These are phyloP conservation scores for Pristis pectinata DNA, from an alignment of 2,797 vertebrate genomes.

Conservation along the genomic window DNA sequence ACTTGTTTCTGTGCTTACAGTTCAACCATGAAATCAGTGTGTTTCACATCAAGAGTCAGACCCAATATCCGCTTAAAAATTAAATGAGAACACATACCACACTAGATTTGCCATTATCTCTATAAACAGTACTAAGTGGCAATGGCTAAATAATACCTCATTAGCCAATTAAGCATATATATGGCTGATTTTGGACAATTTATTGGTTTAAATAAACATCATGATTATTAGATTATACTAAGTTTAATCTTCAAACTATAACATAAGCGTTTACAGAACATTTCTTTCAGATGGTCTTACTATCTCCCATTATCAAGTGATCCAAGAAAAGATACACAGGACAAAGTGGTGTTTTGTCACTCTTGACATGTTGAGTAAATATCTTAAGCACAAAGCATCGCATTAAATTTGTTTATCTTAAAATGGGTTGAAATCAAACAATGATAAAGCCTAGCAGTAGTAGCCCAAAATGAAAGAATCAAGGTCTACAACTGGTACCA, in stretches of 20 bases:
- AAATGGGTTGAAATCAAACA: not conserved
- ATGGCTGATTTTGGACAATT: not conserved
- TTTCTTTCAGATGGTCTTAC: not conserved
- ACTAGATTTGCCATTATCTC: conserved; percentile 29
- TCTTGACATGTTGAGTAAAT: not conserved
- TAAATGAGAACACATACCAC: conserved; percentile 11
- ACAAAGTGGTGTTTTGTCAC: not conserved
- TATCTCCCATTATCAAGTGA: not conserved
- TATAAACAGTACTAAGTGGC: not conserved
- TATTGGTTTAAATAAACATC: not conserved
- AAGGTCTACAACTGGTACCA: not conserved
- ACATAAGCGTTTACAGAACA: not conserved
- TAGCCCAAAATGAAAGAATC: not conserved
- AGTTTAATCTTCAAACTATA: conserved; percentile 6
- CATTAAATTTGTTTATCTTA: not conserved
- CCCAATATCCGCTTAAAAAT: conserved; percentile 14
- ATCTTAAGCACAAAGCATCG: not conserved
- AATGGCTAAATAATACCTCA: not conserved
- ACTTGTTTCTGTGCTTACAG: not conserved
- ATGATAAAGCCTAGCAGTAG: not conserved
- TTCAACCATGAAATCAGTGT: conserved; percentile 27
- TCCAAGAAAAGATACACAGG: not conserved
- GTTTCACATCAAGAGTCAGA: conserved; percentile 30
- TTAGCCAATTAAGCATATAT: not conserved
- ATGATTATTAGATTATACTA: not conserved